Conservation (phyloP, 2,888 invertebrate species). For the Ganaspis brasiliensis region DNA sequence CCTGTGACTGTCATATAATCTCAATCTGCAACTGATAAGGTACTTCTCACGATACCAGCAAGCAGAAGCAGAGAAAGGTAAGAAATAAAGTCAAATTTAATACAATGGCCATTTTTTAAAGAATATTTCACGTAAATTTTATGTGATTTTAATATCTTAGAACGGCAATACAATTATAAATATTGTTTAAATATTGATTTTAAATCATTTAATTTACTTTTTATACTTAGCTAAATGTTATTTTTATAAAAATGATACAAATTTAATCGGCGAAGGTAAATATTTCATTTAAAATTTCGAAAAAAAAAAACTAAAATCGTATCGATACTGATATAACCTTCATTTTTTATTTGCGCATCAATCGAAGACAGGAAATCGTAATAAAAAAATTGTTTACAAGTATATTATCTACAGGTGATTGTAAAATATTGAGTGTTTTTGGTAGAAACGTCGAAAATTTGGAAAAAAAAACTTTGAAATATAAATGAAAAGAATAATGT, state of each 20-base stretch:
- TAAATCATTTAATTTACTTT: too few relatives aligned
- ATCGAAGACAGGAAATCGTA: not conserved
- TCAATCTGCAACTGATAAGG: slow-evolving; percentile 69
- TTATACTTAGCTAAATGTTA: too few relatives aligned
- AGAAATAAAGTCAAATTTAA: slow-evolving; percentile 42
- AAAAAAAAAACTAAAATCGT: not conserved
- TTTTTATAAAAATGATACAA: not conserved
- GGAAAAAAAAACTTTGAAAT: too few relatives aligned
- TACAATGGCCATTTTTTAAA: not conserved
- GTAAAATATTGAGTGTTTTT: not conserved
- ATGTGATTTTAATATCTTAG: not conserved
- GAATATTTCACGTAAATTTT: not conserved
- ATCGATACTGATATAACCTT: slow-evolving; percentile 20
- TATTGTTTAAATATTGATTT: too few relatives aligned
- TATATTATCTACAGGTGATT: not conserved
- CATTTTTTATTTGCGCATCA: slow-evolving; percentile 10
- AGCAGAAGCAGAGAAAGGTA: slow-evolving; percentile 43
- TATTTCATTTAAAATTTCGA: not conserved
- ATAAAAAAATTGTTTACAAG: not conserved
- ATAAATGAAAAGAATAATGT: too few relatives aligned
- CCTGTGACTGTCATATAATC: slow-evolving; percentile 67
- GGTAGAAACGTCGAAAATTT: not conserved
- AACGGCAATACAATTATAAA: too few relatives aligned
- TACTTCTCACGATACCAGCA: slow-evolving; percentile 68
- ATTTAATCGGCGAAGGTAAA: slow-evolving; percentile 7